phyloP scores from a whole-genome alignment of 2,113 vertebrate genomes.

The Pogonocichla stellata region DNA sequence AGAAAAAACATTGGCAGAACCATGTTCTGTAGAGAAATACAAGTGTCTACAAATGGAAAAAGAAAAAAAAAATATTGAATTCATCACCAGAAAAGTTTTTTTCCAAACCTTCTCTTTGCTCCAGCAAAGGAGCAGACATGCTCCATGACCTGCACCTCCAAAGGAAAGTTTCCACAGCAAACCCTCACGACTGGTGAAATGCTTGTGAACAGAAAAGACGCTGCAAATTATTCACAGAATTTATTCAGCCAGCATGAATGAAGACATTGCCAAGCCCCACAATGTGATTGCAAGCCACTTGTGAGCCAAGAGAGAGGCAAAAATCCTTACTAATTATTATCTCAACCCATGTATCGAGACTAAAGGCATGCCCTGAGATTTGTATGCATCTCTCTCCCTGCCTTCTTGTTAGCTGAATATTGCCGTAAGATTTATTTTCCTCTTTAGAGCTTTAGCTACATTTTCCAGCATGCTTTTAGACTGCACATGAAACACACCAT shows the following conservation, averaged over 20 bases:
- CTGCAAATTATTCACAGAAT: background rate
- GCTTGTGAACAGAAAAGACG: background rate
- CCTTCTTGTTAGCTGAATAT: background rate
- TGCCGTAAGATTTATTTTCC: conserved; percentile 4
- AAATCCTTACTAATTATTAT: background rate
- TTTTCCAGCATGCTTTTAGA: conserved; percentile 34
- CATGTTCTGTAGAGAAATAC: background rate
- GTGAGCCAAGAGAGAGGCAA: background rate
- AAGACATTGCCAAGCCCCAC: background rate
- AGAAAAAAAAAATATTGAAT: background rate
- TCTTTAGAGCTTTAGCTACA: conserved; percentile 24
- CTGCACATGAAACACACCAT: conserved; percentile 26
- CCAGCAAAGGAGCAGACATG: background rate
- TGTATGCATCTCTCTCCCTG: background rate
- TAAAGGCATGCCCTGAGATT: background rate
- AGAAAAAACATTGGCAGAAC: background rate
- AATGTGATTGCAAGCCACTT: background rate
- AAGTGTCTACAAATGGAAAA: background rate
- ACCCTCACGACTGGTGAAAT: background rate
- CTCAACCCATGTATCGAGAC: background rate
- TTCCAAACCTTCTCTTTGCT: background rate
- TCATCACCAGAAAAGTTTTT: background rate
- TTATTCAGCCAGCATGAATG: background rate
- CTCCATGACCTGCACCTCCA: background rate
- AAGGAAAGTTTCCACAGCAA: background rate